These are phyloP conservation scores for Hydrozoanthus gracilis DNA, from an alignment of 92 coral and sea anemone species.

Conservation along the genomic window DNA sequence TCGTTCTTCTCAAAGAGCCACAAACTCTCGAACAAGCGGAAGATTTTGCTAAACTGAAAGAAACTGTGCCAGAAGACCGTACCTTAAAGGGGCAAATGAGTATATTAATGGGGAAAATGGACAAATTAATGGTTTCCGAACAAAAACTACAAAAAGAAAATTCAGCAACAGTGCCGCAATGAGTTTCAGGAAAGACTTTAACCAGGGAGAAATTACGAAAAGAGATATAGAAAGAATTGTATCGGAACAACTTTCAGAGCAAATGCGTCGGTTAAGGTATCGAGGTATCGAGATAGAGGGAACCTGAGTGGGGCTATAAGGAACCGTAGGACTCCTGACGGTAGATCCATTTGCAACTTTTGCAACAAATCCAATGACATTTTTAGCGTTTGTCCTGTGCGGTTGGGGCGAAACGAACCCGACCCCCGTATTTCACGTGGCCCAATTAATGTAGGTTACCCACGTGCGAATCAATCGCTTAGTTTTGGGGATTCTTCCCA, in stretches of 20 bases:
- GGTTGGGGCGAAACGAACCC: neutral
- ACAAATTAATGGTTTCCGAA: conserved; percentile 5
- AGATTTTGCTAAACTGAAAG: neutral
- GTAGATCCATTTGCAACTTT: conserved; percentile 18
- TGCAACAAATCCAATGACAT: conserved; percentile 4
- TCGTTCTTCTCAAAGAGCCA: conserved; percentile 6
- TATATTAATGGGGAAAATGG: conserved; percentile 19
- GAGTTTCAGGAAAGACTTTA: neutral
- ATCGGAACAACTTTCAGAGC: conserved; percentile 10
- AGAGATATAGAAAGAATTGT: conserved; percentile 1
- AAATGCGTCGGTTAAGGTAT: conserved; percentile 8
- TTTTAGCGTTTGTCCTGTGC: conserved; percentile 23
- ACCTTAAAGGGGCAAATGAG: neutral
- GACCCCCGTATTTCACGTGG: conserved; percentile 9
- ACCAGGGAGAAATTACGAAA: neutral
- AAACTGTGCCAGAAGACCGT: conserved; percentile 11
- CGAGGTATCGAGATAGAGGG: neutral
- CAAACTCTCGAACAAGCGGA: conserved; percentile 13
- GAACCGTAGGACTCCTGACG: conserved; percentile 14
- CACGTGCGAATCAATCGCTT: neutral
- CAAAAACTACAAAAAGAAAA: conserved; percentile 2
- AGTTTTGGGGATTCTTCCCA: conserved; percentile 11
- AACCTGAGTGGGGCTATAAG: conserved; percentile 17
- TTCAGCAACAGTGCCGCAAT: conserved; percentile 4
- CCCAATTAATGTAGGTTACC: neutral